Evolutionary conservation across 2,113 vertebrate species (phyloP).

Genomic region (Pterophyllum scalare): DNA sequence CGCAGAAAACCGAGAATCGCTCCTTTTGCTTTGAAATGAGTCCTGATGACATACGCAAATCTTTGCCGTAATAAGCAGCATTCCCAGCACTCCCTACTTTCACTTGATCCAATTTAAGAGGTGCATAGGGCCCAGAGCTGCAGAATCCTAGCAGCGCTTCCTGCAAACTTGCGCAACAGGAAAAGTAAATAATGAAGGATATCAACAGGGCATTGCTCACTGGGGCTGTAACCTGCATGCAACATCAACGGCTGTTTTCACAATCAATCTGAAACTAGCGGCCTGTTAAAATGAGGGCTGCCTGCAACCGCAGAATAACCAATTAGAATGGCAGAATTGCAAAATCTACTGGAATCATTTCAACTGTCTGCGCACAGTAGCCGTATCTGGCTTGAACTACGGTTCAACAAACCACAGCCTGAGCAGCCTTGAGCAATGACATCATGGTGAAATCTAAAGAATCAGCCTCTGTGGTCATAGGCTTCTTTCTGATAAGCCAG

Average conservation of each 20-base stretch:
- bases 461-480: constrained; percentile 58
- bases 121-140: constrained; percentile 34
- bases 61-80: constrained; percentile 35
- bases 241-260: constrained; percentile 47
- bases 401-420: constrained; percentile 51
- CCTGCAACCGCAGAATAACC: constrained; percentile 33
- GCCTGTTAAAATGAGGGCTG: constrained; percentile 36
- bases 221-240: constrained; percentile 38
- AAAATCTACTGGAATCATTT: constrained; percentile 25
- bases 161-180: constrained; percentile 58
- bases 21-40: constrained; percentile 55
- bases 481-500: constrained; percentile 67
- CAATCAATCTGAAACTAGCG: constrained; percentile 44
- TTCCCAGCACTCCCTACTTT: constrained; percentile 43
- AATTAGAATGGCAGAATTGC: constrained; percentile 27
- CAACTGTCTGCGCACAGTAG: not conserved
- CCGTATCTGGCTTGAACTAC: constrained; percentile 27
- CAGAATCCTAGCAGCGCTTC: constrained; percentile 47
- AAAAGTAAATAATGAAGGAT: constrained; percentile 68
- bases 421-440: constrained; percentile 41
- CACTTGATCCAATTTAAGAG: constrained; percentile 66
- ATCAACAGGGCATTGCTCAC: constrained; percentile 57
- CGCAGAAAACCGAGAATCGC: constrained; percentile 7
- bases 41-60: constrained; percentile 55
- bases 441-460: constrained; percentile 56